These are phyloP conservation scores for Salvator merianae DNA, from an alignment of 2,113 vertebrate species.

Conservation along the genomic window DNA sequence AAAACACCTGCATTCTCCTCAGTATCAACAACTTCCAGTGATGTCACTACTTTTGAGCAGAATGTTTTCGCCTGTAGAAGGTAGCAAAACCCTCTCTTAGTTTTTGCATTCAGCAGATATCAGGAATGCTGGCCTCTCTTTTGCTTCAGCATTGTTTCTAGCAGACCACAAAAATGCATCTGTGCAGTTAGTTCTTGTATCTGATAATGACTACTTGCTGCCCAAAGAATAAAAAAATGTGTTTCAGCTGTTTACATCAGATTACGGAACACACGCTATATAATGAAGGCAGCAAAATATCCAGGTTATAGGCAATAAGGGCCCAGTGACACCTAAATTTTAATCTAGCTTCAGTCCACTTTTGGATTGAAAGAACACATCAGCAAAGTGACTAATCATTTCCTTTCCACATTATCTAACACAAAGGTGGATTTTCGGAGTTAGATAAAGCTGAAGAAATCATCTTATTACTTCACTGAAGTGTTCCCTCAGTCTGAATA, in stretches of 20 bases:
- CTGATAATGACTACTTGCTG: neutral
- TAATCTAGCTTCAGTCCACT: too few species aligned
- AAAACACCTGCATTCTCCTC: neutral
- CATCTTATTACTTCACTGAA: too few species aligned
- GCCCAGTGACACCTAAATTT: too few species aligned
- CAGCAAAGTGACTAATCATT: too few species aligned
- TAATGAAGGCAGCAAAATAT: too few species aligned
- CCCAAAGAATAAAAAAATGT: neutral
- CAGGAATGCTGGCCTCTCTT: neutral
- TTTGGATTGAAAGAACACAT: too few species aligned
- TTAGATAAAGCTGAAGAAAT: too few species aligned
- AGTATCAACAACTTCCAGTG: neutral
- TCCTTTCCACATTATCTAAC: too few species aligned
- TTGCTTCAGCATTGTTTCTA: accelerated
- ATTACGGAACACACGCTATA: neutral
- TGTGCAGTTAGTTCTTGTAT: accelerated
- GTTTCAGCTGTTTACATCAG: neutral
- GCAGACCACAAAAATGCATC: neutral
- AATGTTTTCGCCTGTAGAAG: constrained; percentile 26
- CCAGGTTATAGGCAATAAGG: too few species aligned
- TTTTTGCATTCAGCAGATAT: constrained; percentile 23
- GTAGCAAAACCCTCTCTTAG: neutral
- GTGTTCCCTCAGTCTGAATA: too few species aligned
- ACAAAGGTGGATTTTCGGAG: too few species aligned
- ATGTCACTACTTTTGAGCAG: neutral